A percentile compares a stretch with the other conserved stretches of the same genome.
phyloP scores from a whole-genome alignment of 2,888 invertebrate species.

The Hipparchia sbordonii region DNA sequence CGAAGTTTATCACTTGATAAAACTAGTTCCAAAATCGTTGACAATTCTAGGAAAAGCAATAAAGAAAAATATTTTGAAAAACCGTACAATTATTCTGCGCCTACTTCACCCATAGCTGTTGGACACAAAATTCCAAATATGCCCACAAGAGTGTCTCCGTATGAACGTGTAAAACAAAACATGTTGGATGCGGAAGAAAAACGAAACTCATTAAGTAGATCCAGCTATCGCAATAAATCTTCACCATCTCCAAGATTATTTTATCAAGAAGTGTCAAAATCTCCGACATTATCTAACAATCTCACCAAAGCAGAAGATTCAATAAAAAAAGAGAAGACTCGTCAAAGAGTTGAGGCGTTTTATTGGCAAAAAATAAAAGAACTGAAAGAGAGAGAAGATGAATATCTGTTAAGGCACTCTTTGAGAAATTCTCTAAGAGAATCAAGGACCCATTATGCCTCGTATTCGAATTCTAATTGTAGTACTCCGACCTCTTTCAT shows the following conservation, averaged over 20 bases:
- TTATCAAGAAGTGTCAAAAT: conserved; percentile 43
- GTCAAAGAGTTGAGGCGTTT: conserved; percentile 85
- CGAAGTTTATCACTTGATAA: conserved; percentile 70
- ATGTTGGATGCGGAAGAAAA: conserved; percentile 72
- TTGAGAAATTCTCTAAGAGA: conserved; percentile 49
- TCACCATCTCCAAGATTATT: conserved; percentile 52
- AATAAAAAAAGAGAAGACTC: conserved; percentile 78
- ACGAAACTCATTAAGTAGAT: conserved; percentile 61
- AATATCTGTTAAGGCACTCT: conserved; percentile 68
- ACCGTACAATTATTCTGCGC: conserved; percentile 75
- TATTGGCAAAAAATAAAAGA: conserved; percentile 87
- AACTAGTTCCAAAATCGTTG: conserved; percentile 42
- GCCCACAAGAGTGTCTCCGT: conserved; percentile 73
- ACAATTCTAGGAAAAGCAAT: conserved; percentile 23
- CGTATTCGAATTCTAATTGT: conserved; percentile 50
- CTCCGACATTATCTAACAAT: conserved; percentile 37
- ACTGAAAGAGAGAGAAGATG: conserved; percentile 84
- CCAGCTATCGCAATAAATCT: conserved; percentile 51
- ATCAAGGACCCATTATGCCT: conserved; percentile 44
- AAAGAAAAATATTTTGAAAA: conserved; percentile 43
- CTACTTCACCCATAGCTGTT: conserved; percentile 69
- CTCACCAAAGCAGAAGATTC: conserved; percentile 46
- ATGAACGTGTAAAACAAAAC: conserved; percentile 67
- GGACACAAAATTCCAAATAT: conserved; percentile 69
- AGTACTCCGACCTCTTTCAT: conserved; percentile 56